phyloP scores from a whole-genome alignment of 2,888 invertebrate genomes.

The Melinaea marsaeus region DNA sequence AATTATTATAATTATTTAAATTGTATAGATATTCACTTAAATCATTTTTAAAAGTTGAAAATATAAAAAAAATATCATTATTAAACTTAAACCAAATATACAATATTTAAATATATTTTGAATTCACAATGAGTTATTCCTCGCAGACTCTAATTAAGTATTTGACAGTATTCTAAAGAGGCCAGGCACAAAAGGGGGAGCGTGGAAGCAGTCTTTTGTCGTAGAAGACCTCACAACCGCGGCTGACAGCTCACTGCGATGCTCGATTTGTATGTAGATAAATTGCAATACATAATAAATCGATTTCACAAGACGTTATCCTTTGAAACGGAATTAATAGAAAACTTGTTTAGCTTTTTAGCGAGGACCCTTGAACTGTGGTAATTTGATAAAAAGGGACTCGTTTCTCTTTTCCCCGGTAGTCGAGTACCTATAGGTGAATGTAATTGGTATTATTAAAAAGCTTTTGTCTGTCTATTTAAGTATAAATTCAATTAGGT shows the following conservation, averaged over 20 bases:
- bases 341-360: constrained; percentile 21
- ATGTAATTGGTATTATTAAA: neutral
- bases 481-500: neutral
- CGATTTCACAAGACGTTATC: constrained; percentile 37
- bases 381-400: constrained; percentile 20
- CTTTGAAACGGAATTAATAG: constrained; percentile 25
- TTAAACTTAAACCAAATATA: neutral
- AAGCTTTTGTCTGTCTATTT: neutral
- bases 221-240: constrained; percentile 42
- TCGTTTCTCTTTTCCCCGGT: constrained; percentile 17
- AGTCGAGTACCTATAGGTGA: constrained; percentile 5
- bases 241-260: constrained; percentile 41
- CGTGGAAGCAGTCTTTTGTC: constrained; percentile 42
- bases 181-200: constrained; percentile 43
- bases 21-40: too few species aligned
- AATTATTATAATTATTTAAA: too few species aligned
- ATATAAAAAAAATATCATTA: neutral
- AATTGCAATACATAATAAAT: constrained; percentile 48
- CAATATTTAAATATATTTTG: constrained; percentile 4
- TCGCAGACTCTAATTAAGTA: constrained; percentile 22
- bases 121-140: constrained; percentile 18
- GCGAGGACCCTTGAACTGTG: constrained; percentile 20
- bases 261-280: constrained; percentile 57
- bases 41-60: too few species aligned
- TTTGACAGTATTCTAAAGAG: constrained; percentile 36